Evolutionary conservation across 2,797 vertebrate genomes (phyloP), one percentile per base, ranked within the genome.

Genomic region (Glossophaga mutica): DNA sequence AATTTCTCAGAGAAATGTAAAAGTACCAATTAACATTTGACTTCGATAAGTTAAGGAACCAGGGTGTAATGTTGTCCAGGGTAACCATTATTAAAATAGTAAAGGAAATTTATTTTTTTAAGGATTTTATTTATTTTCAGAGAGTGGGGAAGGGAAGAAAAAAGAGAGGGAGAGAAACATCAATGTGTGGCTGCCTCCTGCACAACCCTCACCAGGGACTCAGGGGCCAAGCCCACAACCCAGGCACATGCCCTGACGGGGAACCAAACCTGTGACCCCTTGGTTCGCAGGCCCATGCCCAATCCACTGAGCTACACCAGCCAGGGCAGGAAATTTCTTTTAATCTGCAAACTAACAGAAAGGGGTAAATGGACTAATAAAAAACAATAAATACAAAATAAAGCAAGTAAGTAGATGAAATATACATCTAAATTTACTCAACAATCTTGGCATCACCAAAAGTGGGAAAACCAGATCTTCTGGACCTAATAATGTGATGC

Each of bases 1-100:
- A 62, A 62, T 87, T 77, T 48, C 70, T 76, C 59, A 81, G 68
- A 67, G 37, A 68, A 26, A 46, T 67, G 32, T 90, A 84, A 78
- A 85, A 78, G 34, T 48, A 70, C 29, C 48, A 50, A 50, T 24
- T 79, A 86, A 94, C 73, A 78, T 85, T 90, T 78, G 62, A 62
- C 42, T 62, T 83, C 50, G 50, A 34, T 77, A 85, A 85, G 57
- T 89, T 88, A 52, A 65, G 59, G 24, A 85, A 57, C 37, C 16
- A 44, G 37, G 55, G 39, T 86, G 24, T 52, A 86, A 91, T 73
- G 34, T 34, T 73, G 44, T 34, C 55, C 22, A 73, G 44, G 8
- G 42, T 85, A 85, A 94, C 70, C 52, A 90, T 50, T 82, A 62
- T 59, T 42, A 59, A 94, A 90, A 91, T 48, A 78, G 73, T 59